These are phyloP conservation scores for Lathronympha strigana DNA, from an alignment of 2,888 invertebrate genomes.

Conservation along the genomic window DNA sequence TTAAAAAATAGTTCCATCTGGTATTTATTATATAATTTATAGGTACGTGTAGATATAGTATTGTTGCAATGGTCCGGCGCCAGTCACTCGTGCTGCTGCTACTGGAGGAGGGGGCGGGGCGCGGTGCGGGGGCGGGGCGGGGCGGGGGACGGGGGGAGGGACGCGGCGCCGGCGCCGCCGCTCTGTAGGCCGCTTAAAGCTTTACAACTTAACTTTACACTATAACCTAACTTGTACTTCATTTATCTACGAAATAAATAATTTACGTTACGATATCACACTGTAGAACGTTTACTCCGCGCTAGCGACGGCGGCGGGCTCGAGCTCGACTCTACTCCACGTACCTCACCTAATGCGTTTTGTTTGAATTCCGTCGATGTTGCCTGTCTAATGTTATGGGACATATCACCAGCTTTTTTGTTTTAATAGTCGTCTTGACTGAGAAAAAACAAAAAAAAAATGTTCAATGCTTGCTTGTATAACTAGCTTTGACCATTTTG, in stretches of 20 bases:
- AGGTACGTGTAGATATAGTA: conserved; percentile 5
- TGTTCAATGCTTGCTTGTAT: too few relatives aligned
- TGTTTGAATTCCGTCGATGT: background rate
- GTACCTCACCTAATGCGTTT: conserved; percentile 32
- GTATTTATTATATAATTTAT: background rate
- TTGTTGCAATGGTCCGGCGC: background rate
- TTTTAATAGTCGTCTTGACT: too few relatives aligned
- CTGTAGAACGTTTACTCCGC: conserved; percentile 50
- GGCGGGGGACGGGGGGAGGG: conserved; percentile 1
- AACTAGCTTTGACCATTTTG: too few relatives aligned
- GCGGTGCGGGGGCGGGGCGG: background rate
- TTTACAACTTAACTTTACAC: conserved; percentile 54
- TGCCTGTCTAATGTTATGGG: too few relatives aligned
- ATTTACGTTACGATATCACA: conserved; percentile 53
- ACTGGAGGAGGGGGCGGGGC: background rate
- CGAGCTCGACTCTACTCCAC: too few relatives aligned
- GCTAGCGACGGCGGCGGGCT: conserved; percentile 32
- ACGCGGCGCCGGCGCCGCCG: conserved; percentile 18
- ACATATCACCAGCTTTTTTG: too few relatives aligned
- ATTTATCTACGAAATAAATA: conserved; percentile 72
- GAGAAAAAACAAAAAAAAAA: too few relatives aligned
- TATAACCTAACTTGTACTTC: conserved; percentile 70
- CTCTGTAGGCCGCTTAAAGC: conserved; percentile 59
- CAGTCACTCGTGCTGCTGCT: background rate
- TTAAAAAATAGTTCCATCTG: conserved; percentile 20